A percentile compares a stretch with the other conserved stretches of the same genome.
Conservation (phyloP, 2,797 vertebrate genomes). For the Eutrigla gurnardus region DNA sequence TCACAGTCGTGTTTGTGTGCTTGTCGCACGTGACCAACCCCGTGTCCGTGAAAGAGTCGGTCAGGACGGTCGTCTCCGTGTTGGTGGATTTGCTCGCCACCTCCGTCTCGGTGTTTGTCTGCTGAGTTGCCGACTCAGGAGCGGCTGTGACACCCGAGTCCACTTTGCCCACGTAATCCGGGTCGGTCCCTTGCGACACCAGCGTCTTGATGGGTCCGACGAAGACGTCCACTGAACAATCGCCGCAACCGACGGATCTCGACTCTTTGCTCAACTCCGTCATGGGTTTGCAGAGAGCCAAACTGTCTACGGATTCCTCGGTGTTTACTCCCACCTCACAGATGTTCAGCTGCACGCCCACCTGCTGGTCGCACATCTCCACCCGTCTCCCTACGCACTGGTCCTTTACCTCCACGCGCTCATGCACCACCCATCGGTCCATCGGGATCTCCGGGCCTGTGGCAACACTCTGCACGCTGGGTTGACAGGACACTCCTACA, state of each 20-base stretch:
- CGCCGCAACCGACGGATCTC: conserved; percentile 90
- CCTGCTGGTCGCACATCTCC: conserved; percentile 79
- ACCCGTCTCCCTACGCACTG: conserved; percentile 77
- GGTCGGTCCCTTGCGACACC: conserved; percentile 81
- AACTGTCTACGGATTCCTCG: conserved; percentile 70
- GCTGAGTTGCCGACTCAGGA: conserved; percentile 81
- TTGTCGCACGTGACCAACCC: conserved; percentile 82
- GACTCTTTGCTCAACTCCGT: conserved; percentile 67
- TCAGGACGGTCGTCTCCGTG: conserved; percentile 76
- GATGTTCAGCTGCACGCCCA: conserved; percentile 79
- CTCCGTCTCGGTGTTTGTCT: conserved; percentile 86
- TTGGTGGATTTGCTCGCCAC: conserved; percentile 84
- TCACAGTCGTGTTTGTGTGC: conserved; percentile 86
- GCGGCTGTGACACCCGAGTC: conserved; percentile 86
- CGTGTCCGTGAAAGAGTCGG: conserved; percentile 87
- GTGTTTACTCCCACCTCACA: conserved; percentile 89
- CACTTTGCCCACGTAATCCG: conserved; percentile 75
- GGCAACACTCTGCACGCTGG: conserved; percentile 63
- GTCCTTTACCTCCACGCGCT: conserved; percentile 82
- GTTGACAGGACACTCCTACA: conserved; percentile 85
- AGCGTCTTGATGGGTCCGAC: conserved; percentile 78
- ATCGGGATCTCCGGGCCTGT: conserved; percentile 89
- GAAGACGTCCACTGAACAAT: conserved; percentile 87
- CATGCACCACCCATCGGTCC: conserved; percentile 88
- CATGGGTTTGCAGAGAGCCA: conserved; percentile 56